These are phyloP conservation scores for Riptortus pedestris DNA, from an alignment of 1,140 invertebrate species.

Conservation along the genomic window DNA sequence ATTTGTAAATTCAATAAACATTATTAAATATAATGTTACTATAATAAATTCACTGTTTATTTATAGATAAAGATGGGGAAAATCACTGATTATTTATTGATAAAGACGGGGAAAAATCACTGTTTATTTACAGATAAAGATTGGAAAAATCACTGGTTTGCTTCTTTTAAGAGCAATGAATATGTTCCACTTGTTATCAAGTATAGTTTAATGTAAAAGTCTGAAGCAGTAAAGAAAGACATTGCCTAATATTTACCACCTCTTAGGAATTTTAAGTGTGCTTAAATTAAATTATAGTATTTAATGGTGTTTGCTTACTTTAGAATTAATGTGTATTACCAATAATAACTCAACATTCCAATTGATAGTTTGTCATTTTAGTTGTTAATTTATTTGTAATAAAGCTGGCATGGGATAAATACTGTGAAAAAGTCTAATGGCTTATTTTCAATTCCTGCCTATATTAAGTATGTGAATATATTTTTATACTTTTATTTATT, in stretches of 20 bases:
- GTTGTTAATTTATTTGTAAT: too few relatives aligned
- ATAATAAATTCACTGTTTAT: too few relatives aligned
- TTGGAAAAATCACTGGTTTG: neutral
- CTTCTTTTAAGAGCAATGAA: neutral
- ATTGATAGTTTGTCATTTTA: too few relatives aligned
- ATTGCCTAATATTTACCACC: slow-evolving; percentile 3
- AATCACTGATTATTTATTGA: neutral
- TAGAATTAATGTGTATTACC: neutral
- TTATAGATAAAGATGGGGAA: too few relatives aligned
- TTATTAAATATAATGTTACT: too few relatives aligned
- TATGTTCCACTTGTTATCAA: neutral
- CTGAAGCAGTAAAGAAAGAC: too few relatives aligned
- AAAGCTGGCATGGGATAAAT: too few relatives aligned
- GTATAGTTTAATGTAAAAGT: neutral
- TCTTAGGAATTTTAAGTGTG: slow-evolving; percentile 3
- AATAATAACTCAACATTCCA: neutral
- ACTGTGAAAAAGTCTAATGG: too few relatives aligned
- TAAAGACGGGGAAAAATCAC: neutral
- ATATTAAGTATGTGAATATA: neutral
- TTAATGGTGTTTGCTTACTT: neutral
- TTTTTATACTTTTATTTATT: neutral
- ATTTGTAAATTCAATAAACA: too few relatives aligned
- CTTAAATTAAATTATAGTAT: neutral
- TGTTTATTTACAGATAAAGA: neutral
- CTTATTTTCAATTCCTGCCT: too few relatives aligned